Evolutionary conservation across 1,140 invertebrate species (phyloP).

Genomic region (Cydia fagiglandana): DNA sequence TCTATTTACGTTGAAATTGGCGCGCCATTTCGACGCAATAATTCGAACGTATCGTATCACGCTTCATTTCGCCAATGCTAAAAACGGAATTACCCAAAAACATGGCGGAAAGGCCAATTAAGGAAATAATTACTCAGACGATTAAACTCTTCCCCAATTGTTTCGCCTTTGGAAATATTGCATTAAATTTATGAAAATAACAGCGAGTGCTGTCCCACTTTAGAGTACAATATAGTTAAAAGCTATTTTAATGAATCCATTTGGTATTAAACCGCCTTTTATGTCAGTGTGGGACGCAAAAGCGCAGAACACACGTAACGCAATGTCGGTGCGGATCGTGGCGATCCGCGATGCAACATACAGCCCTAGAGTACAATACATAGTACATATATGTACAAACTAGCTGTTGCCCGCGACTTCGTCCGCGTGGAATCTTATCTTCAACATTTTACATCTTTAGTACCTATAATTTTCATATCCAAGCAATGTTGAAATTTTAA

Average conservation of each 20-base stretch:
- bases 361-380: too few species aligned
- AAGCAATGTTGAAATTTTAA: too few species aligned
- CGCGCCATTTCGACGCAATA: not conserved
- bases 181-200: conserved; percentile 29
- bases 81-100: conserved; percentile 24
- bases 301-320: not conserved
- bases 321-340: not conserved
- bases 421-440: too few species aligned
- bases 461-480: too few species aligned
- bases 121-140: conserved; percentile 18
- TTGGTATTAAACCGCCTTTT: conserved; percentile 29
- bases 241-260: conserved; percentile 30
- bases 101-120: conserved; percentile 7
- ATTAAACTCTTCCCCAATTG: not conserved
- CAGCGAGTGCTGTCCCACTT: not conserved
- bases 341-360: not conserved
- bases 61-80: conserved; percentile 7
- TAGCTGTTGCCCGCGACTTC: too few species aligned
- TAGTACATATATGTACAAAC: too few species aligned
- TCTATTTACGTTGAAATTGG: not conserved
- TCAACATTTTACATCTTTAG: too few species aligned
- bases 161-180: not conserved
- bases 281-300: not conserved
- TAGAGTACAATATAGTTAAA: conserved; percentile 28
- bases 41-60: conserved; percentile 15